Conservation (phyloP, 2,888 invertebrate species). For the Mactromeris polynyma region DNA sequence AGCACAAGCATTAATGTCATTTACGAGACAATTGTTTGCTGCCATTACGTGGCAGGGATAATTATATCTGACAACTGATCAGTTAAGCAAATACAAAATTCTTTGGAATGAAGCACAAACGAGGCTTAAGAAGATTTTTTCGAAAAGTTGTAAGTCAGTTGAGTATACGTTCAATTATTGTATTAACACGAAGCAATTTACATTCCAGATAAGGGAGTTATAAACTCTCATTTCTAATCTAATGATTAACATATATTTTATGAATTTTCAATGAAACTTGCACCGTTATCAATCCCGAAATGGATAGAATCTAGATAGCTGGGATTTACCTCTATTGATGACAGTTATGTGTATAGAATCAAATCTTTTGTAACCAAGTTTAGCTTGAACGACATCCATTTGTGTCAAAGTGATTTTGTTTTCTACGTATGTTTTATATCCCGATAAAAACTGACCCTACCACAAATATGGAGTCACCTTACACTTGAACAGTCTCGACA, state of each 20-base stretch:
- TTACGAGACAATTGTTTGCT: too few relatives aligned
- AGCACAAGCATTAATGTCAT: too few relatives aligned
- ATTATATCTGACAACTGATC: too few relatives aligned
- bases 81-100: too few relatives aligned
- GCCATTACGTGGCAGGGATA: too few relatives aligned
- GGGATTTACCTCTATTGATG: not conserved
- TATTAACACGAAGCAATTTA: not conserved
- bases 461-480: not conserved
- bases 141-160: too few relatives aligned
- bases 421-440: not conserved
- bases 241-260: conserved; percentile 29
- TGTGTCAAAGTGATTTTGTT: not conserved
- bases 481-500: not conserved
- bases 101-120: too few relatives aligned
- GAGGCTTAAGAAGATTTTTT: too few relatives aligned
- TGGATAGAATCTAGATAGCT: not conserved
- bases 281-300: conserved; percentile 18
- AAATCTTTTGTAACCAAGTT: not conserved
- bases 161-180: conserved; percentile 5
- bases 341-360: not conserved
- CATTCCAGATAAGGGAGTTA: not conserved
- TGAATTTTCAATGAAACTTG: not conserved
- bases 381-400: not conserved
- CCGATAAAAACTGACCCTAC: not conserved
- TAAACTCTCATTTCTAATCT: conserved; percentile 3